These are phyloP conservation scores for Spheniscus humboldti DNA, from an alignment of 2,797 vertebrate species.

Conservation along the genomic window DNA sequence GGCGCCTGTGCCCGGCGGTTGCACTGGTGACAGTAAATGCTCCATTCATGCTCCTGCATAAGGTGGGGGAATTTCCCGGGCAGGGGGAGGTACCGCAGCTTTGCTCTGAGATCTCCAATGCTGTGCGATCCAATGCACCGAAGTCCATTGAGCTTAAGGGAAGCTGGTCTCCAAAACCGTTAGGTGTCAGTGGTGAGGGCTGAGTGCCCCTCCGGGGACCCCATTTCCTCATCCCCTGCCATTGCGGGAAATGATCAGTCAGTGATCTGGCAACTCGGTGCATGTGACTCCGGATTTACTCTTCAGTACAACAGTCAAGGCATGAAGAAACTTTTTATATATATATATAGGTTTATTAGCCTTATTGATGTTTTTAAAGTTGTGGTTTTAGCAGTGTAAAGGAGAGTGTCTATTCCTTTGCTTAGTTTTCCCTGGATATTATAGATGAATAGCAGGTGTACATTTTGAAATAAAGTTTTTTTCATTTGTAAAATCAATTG, in stretches of 20 bases:
- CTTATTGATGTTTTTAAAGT: neutral
- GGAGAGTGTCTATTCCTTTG: neutral
- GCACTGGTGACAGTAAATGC: neutral
- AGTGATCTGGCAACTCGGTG: rapidly evolving
- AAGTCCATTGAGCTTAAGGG: neutral
- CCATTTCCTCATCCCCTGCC: neutral
- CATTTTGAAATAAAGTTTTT: neutral
- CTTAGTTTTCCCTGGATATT: neutral
- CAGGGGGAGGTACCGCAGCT: neutral
- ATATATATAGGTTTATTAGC: neutral
- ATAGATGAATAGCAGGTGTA: neutral
- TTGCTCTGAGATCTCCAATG: neutral
- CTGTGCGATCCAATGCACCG: rapidly evolving
- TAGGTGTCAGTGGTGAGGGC: neutral
- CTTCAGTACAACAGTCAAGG: neutral
- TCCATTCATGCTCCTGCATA: neutral
- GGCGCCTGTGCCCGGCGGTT: rapidly evolving
- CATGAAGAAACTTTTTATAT: neutral
- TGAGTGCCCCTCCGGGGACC: neutral
- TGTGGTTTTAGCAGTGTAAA: neutral
- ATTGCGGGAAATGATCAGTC: neutral
- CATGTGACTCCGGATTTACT: neutral
- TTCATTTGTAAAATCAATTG: slow-evolving; percentile 34
- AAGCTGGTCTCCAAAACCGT: neutral
- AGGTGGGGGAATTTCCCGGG: neutral